Evolutionary conservation across 2,797 vertebrate species (phyloP), one percentile per base, ranked within the genome.

Genomic region (Argentina silus): DNA sequence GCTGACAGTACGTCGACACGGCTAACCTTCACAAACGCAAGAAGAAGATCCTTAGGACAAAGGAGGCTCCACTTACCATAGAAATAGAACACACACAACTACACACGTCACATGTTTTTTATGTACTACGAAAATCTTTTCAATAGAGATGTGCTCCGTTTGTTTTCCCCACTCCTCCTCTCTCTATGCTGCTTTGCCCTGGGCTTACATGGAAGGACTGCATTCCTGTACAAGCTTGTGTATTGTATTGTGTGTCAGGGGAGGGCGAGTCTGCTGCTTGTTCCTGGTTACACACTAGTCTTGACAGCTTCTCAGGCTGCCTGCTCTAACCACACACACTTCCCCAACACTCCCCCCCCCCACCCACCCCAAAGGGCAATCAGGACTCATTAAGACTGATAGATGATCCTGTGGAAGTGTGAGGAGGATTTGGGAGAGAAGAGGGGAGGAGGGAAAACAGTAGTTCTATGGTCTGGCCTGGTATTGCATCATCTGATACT

Each of bases 161-260:
- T 14, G 27, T n/a, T 55, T 23, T n/a, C 7, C 12, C 12, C 7
- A 7, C 12, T 17, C 3, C 27, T 44, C 6, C 12, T 27, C 19
- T n/a, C 56, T 21, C n/a, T 15, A 67, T 6, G 15, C 43, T 70
- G 12, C 70, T 79, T 56, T 73, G 2, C 74, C 51, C 43, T 10
- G 17, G 63, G 67, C 73, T 67, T 76, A 61, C 14, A 66, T 47
- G 45, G 36, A 72, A 6, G 17, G 47, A 70, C 27, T n/a, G 68
- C 60, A 71, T 77, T 70, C 57, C 8, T 75, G 75, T 67, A 74
- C 72, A 75, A 66, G 2, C 66, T 77, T 79, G 78, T 74, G 76
- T 77, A 74, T 78, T 19, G 19, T 65, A 74, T 77, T 17, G n/a
- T 59, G 56, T 81, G 69, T 83, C 82, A 81, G 64, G 55, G 47